Percentiles rank a stretch among this genome's conserved stretches.
Evolutionary conservation across 2,797 vertebrate genomes (phyloP).

Genomic region (Gambusia yucatana): DNA sequence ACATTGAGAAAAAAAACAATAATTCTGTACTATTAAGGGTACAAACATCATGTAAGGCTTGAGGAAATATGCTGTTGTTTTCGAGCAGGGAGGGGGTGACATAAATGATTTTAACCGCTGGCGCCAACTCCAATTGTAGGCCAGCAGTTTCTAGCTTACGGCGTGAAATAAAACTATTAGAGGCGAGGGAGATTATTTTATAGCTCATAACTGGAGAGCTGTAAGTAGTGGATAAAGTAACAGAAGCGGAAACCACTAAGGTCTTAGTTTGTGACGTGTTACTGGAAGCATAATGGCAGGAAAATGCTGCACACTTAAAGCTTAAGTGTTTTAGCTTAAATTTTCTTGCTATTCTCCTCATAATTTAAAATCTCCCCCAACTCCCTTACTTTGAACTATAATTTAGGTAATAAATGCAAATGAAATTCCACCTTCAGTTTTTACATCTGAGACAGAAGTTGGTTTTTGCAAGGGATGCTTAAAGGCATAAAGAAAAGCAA

Average conservation of each 20-base stretch:
- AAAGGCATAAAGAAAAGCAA: conserved; percentile 30
- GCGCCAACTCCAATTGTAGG: conserved; percentile 13
- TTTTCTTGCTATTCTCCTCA: conserved; percentile 9
- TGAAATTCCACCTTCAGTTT: conserved; percentile 61
- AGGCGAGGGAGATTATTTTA: conserved; percentile 34
- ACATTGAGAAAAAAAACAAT: conserved; percentile 13
- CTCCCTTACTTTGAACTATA: background rate
- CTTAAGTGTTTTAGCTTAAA: conserved; percentile 34
- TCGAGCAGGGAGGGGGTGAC: background rate
- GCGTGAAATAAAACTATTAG: conserved; percentile 43
- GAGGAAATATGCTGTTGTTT: conserved; percentile 28
- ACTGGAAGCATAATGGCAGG: conserved; percentile 53
- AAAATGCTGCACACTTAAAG: conserved; percentile 12
- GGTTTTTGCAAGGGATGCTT: conserved; percentile 54
- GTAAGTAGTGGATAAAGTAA: conserved; percentile 41
- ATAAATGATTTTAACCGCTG: conserved; percentile 16
- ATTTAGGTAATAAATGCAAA: conserved; percentile 57
- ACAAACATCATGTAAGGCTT: conserved; percentile 50
- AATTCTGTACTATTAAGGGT: conserved; percentile 46
- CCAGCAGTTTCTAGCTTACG: conserved; percentile 44
- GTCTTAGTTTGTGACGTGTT: conserved; percentile 40
- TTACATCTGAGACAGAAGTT: conserved; percentile 46
- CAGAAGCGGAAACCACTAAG: conserved; percentile 25
- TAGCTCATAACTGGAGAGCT: conserved; percentile 31
- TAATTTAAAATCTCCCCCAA: conserved; percentile 26